A percentile compares a stretch with the other conserved stretches of the same genome.
These are phyloP conservation scores for Diabrotica balteata DNA, from an alignment of 2,888 invertebrate genomes.

Conservation along the genomic window DNA sequence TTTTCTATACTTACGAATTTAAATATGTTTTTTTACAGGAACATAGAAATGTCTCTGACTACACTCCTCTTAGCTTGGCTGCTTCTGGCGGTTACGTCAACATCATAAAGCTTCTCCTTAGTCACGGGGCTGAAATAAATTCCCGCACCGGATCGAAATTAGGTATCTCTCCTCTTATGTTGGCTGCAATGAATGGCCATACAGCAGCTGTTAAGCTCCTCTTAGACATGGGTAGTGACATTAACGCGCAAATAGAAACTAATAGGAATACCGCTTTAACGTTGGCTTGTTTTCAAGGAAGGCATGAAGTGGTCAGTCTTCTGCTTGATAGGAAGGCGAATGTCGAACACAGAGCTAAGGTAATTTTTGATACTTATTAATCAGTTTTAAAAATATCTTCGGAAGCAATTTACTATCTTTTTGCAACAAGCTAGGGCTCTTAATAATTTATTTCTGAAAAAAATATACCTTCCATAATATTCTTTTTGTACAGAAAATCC, in stretches of 20 bases:
- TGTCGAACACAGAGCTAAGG: slow-evolving; percentile 92
- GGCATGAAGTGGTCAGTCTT: slow-evolving; percentile 97
- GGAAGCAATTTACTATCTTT: too few species aligned
- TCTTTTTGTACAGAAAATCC: too few species aligned
- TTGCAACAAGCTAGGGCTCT: not conserved
- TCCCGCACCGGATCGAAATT: slow-evolving; percentile 96
- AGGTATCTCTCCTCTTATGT: slow-evolving; percentile 98
- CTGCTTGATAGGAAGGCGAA: slow-evolving; percentile 96
- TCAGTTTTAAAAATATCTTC: too few species aligned
- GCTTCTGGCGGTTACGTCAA: slow-evolving; percentile 99
- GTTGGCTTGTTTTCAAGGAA: slow-evolving; percentile 98
- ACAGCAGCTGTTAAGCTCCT: slow-evolving; percentile 92
- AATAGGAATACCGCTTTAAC: slow-evolving; percentile 98
- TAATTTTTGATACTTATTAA: slow-evolving; percentile 12
- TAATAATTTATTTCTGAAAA: too few species aligned
- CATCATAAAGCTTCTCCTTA: slow-evolving; percentile 92
- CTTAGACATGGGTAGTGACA: slow-evolving; percentile 97
- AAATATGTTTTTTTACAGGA: slow-evolving; percentile 62
- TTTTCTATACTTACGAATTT: too few species aligned
- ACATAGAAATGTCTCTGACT: slow-evolving; percentile 99
- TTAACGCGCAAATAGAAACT: slow-evolving; percentile 99
- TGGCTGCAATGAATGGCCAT: slow-evolving; percentile 99
- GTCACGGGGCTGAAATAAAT: slow-evolving; percentile 97
- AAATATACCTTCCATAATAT: too few species aligned
- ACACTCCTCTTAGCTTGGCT: slow-evolving; percentile 97